These are phyloP conservation scores for Eupithecia exiguata DNA, from an alignment of 2,888 invertebrate species.

Conservation along the genomic window DNA sequence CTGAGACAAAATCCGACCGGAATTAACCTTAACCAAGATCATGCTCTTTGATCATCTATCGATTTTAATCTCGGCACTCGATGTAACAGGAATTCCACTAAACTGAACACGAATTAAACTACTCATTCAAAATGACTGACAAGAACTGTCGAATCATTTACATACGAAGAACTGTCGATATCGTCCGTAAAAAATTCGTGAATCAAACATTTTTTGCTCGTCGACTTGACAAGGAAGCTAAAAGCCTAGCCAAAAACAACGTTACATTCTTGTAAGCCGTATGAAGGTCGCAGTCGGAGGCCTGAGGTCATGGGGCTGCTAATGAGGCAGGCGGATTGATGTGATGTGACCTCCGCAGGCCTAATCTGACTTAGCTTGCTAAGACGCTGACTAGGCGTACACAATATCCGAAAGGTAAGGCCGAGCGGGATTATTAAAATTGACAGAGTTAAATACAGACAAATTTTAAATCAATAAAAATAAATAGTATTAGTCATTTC, in stretches of 20 bases:
- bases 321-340: constrained; percentile 38
- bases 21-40: no score
- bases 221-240: neutral
- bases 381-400: neutral
- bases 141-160: constrained; percentile 1
- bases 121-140: neutral
- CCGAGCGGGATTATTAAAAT: no score
- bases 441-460: no score
- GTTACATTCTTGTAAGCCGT: constrained; percentile 1
- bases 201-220: neutral
- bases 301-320: constrained; percentile 52
- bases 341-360: constrained; percentile 35
- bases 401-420: no score
- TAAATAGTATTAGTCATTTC: no score
- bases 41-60: no score
- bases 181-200: neutral
- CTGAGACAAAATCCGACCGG: no score
- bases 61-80: neutral
- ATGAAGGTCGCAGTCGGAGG: neutral
- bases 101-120: neutral
- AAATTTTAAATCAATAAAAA: no score
- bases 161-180: neutral
- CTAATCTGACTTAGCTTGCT: constrained; percentile 24
- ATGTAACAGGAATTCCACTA: neutral
- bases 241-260: constrained; percentile 4